phyloP scores from a whole-genome alignment of 2,797 vertebrate genomes.

The Crocidura indochinensis region DNA sequence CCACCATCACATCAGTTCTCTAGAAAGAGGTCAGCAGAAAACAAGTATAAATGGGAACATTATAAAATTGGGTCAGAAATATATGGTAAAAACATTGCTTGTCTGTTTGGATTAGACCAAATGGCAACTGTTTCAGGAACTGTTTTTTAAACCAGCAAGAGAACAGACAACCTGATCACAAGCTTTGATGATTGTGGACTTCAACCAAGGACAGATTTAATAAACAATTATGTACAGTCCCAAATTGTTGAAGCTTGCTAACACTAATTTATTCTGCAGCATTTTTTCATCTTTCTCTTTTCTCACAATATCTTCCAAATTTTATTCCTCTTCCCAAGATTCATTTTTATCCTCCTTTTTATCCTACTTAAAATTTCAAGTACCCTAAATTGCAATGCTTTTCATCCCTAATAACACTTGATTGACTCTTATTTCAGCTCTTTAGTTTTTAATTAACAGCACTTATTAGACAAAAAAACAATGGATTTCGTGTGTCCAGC shows the following conservation, averaged over 20 bases:
- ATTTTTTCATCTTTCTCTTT: neutral
- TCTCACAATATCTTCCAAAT: neutral
- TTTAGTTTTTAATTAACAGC: neutral
- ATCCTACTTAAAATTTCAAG: neutral
- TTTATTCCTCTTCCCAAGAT: neutral
- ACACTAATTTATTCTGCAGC: neutral
- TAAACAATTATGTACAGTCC: neutral
- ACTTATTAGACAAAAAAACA: conserved; percentile 21
- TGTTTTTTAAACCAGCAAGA: neutral
- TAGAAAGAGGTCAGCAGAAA: neutral
- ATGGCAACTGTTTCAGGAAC: neutral
- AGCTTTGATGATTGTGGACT: neutral
- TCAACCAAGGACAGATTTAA: neutral
- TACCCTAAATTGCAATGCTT: neutral
- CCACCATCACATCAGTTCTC: neutral
- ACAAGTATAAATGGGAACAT: too few species aligned
- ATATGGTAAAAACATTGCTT: neutral
- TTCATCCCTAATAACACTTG: neutral
- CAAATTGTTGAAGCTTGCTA: neutral
- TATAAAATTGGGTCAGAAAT: neutral
- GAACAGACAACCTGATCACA: neutral
- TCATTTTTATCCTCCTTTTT: neutral
- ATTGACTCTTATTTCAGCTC: neutral
- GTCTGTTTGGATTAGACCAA: neutral
- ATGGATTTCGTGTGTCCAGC: neutral